phyloP scores from a whole-genome alignment of 2,113 vertebrate species.

The Otus sunia region DNA sequence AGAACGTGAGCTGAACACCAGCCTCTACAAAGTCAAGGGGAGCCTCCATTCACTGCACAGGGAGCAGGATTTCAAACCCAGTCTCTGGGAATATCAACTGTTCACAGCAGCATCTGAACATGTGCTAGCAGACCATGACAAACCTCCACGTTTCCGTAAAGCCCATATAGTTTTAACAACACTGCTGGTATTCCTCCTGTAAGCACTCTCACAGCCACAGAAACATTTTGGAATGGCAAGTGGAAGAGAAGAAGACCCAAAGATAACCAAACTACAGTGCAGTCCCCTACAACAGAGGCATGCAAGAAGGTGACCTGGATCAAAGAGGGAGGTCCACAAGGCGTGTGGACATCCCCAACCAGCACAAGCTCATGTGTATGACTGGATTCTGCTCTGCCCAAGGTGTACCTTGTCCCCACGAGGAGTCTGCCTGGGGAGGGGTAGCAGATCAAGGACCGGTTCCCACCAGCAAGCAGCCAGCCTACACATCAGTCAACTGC shows the following conservation, averaged over 20 bases:
- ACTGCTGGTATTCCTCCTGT: neutral
- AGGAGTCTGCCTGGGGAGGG: neutral
- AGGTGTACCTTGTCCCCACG: rapidly evolving
- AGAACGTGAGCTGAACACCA: neutral
- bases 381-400: neutral
- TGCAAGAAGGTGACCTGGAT: neutral
- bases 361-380: neutral
- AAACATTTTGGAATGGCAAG: neutral
- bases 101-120: neutral
- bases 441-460: neutral
- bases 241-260: neutral
- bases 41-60: neutral
- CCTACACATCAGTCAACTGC: neutral
- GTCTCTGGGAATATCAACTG: rapidly evolving
- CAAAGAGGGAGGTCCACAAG: neutral
- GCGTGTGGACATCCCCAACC: rapidly evolving
- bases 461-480: neutral
- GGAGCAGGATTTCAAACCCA: neutral
- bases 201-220: neutral
- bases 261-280: neutral
- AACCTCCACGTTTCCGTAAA: neutral
- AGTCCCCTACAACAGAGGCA: neutral
- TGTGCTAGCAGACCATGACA: neutral
- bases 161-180: rapidly evolving
- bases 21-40: neutral